Base-by-base conservation (phyloP, 2,888 invertebrate species). In the Cepaea hortensis region DNA sequence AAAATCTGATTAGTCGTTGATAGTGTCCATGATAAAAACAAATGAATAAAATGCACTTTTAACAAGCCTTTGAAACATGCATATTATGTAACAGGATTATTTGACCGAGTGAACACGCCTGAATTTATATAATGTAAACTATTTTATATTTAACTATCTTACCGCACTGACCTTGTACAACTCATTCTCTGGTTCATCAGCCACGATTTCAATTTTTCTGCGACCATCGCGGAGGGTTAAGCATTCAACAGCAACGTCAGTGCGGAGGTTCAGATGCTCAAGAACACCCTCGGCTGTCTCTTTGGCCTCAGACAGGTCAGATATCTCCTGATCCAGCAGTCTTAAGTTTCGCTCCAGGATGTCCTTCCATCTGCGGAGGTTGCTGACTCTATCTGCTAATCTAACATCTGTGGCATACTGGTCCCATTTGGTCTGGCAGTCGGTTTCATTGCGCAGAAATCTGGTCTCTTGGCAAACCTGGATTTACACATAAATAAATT, bases 341-440 rank as follows among this genome's bases (percentile, higher is more conserved):
- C 93, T 91, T 65, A 94, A 89, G 61, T 93, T 92, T 87, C 93
- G 93, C 90, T 94, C 94, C 77, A 95, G 89, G 81, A 93, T 94
- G 88, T 94, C 93, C 88, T 94, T 94, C 94, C 94, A 94, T 89
- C 93, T 92, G 81, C 94, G 91, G 85, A 95, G 94, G 85, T 94
- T 92, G 89, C 94, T 94, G 72, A 94, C 91, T 76, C 95, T 90
- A 89, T 95, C 94, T 73, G 94, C 91, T 55, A 95, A 90, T 50
- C 94, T 91, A 15, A 94, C 93, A 90, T 94, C 94, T 90, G 94
- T 95, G 87, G 94, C 94, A 82, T 93, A 92, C 88, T 95, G 94
- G 89, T 94, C 94, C 95, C 95, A 95, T 90, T 94, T 94, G 61
- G 95, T 94, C 90, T 94, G 94, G 88, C 92, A 94, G 88, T 94